Conservation (phyloP, 2,113 vertebrate species). For the Myotis lucifugus region DNA sequence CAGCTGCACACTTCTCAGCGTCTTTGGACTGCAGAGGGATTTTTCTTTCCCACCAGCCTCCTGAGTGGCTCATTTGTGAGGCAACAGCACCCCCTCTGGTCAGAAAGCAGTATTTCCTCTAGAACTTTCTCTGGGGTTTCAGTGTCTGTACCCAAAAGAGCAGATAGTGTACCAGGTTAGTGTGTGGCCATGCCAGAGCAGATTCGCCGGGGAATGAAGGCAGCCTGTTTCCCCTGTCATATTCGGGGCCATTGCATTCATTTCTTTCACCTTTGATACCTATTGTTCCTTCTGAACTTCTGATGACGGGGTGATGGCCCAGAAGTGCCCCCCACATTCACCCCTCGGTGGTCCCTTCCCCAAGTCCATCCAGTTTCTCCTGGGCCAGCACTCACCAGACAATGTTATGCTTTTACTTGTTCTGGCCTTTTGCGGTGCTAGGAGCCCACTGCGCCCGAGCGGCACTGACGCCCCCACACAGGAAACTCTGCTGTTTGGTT, state of each 20-base stretch:
- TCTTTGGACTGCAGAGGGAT: neutral
- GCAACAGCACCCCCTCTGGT: slow-evolving; percentile 66
- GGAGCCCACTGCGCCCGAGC: neutral
- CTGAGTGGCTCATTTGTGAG: slow-evolving; percentile 53
- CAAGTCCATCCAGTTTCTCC: rapidly evolving
- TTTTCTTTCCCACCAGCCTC: rapidly evolving
- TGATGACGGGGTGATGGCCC: rapidly evolving
- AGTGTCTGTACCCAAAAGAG: neutral
- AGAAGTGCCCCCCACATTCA: rapidly evolving
- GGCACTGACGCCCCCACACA: rapidly evolving
- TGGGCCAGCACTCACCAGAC: rapidly evolving
- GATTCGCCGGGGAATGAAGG: neutral
- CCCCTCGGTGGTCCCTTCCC: rapidly evolving
- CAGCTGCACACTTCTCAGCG: neutral
- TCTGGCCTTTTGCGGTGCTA: neutral
- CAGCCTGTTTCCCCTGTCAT: rapidly evolving
- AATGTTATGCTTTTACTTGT: rapidly evolving
- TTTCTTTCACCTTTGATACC: neutral
- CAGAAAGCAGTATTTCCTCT: slow-evolving; percentile 59
- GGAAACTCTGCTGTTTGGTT: neutral
- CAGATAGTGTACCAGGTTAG: rapidly evolving
- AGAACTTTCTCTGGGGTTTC: slow-evolving; percentile 55
- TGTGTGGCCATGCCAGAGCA: rapidly evolving
- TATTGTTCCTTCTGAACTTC: neutral
- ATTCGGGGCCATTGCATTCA: rapidly evolving